Evolutionary conservation across 2,797 vertebrate genomes (phyloP).

Genomic region (Microhierax caerulescens): DNA sequence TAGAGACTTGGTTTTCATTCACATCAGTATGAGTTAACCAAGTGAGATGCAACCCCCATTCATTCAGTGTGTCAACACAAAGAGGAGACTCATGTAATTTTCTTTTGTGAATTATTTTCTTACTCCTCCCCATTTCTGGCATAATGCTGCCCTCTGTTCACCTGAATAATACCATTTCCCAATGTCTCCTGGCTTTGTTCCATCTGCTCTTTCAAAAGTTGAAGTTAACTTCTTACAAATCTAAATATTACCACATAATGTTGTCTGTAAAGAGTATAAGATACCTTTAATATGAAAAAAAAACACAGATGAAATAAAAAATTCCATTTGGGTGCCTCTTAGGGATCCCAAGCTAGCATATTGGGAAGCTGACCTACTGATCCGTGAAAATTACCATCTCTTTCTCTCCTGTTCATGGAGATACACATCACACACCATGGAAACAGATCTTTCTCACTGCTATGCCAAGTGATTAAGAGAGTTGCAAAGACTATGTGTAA

Average conservation of each 20-base stretch:
- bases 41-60: not conserved
- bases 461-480: not conserved
- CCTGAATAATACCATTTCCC: not conserved
- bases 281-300: not conserved
- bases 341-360: not conserved
- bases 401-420: not conserved
- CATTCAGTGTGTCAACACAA: not conserved
- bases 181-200: not conserved
- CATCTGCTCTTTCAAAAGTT: not conserved
- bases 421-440: not conserved
- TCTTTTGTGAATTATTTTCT: not conserved
- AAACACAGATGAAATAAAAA: not conserved
- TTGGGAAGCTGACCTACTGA: not conserved
- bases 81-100: not conserved
- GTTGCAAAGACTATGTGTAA: not conserved
- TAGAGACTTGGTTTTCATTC: not conserved
- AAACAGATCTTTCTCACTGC: not conserved
- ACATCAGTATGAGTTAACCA: not conserved
- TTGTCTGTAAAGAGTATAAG: not conserved
- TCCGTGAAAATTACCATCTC: not conserved
- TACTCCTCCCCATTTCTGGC: not conserved
- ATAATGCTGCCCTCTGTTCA: not conserved
- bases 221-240: not conserved
- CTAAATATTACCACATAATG: not conserved
- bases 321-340: not conserved